Conservation (phyloP, 2,797 vertebrate species). For the Melanogrammus aeglefinus region DNA sequence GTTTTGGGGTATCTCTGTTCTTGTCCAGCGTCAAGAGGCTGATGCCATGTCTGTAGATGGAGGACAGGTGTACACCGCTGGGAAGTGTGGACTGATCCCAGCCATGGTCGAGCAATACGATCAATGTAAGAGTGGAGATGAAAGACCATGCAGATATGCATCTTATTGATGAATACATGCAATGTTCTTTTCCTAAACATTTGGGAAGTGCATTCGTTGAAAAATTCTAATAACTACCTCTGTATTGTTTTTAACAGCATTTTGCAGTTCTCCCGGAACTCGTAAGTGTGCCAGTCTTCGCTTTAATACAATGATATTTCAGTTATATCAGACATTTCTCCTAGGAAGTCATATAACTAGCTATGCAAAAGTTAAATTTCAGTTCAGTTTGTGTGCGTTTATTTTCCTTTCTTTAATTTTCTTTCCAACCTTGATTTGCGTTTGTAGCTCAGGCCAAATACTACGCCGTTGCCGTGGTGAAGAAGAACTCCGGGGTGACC, state of each 20-base stretch:
- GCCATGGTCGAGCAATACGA: constrained; percentile 83
- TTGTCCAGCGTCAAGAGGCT: constrained; percentile 78
- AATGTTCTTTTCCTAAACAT: neutral
- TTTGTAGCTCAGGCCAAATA: constrained; percentile 53
- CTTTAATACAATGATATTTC: neutral
- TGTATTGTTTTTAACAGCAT: neutral
- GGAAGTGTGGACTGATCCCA: constrained; percentile 86
- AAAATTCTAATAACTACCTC: neutral
- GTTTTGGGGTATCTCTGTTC: constrained; percentile 3
- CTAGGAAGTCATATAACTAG: neutral
- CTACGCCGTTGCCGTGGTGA: constrained; percentile 74
- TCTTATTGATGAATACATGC: no score
- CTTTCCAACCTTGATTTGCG: neutral
- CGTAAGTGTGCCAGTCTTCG: neutral
- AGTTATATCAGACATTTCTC: neutral
- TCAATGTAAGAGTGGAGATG: constrained; percentile 35
- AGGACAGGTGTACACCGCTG: constrained; percentile 84
- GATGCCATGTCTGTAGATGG: constrained; percentile 87
- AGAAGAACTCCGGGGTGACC: constrained; percentile 56
- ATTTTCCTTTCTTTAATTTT: no score
- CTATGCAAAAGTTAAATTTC: neutral
- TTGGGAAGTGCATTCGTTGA: neutral
- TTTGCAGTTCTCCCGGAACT: neutral
- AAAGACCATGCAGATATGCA: neutral
- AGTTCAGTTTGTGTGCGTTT: no score